A percentile compares a stretch with the other conserved stretches of the same genome.
phyloP scores from a whole-genome alignment of 2,797 vertebrate species.

The Picus viridis region DNA sequence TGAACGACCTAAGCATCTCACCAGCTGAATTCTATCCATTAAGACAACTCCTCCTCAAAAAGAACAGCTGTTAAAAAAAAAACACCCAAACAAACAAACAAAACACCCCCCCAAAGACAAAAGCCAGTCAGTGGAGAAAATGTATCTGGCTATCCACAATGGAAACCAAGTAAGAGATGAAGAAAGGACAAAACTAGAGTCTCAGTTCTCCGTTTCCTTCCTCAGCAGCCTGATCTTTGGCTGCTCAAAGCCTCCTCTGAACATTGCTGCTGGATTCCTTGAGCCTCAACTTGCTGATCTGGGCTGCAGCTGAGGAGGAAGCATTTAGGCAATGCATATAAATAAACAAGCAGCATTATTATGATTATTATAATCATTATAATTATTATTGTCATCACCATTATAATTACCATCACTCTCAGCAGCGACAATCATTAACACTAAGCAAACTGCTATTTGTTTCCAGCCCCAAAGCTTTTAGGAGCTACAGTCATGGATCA shows the following conservation, averaged over 20 bases:
- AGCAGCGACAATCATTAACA: not conserved
- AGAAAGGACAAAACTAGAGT: not conserved
- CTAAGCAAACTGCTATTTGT: not conserved
- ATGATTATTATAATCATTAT: not conserved
- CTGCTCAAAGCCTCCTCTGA: not conserved
- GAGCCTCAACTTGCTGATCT: not conserved
- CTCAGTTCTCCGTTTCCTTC: not conserved
- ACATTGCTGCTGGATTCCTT: not conserved
- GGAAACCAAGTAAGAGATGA: not conserved
- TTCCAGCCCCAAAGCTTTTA: not conserved
- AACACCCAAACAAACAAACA: not conserved
- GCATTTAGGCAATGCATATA: not conserved
- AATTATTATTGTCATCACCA: not conserved
- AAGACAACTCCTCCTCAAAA: not conserved
- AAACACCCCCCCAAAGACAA: not conserved
- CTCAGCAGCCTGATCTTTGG: not conserved
- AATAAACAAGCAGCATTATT: not conserved
- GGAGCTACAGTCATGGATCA: not conserved
- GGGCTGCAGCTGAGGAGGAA: not conserved
- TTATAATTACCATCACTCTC: not conserved
- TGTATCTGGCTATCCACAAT: not conserved
- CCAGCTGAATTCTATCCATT: not conserved
- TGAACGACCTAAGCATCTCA: not conserved
- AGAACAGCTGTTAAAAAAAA: not conserved
- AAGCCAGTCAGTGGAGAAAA: not conserved